A percentile compares a stretch with the other conserved stretches of the same genome.
Conservation (phyloP, 1,140 invertebrate species). For the Pissodes strobi region DNA sequence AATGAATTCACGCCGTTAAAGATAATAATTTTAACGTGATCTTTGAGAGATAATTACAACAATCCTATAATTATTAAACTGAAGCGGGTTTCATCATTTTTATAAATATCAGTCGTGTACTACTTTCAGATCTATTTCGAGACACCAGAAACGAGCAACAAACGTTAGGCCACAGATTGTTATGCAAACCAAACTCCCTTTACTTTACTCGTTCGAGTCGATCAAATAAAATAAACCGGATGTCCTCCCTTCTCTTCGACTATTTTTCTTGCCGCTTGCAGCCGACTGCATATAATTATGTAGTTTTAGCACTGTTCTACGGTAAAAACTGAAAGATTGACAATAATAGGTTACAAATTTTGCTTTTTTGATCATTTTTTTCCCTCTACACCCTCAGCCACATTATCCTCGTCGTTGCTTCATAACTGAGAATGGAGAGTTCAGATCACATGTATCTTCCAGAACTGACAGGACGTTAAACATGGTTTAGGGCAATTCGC, state of each 20-base stretch:
- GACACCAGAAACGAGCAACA: neutral
- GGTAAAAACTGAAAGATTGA: neutral
- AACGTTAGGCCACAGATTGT: neutral
- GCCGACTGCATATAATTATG: constrained; percentile 22
- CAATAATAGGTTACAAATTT: too few relatives aligned
- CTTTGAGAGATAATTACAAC: neutral
- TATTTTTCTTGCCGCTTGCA: constrained; percentile 5
- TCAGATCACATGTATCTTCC: too few relatives aligned
- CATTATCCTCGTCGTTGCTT: too few relatives aligned
- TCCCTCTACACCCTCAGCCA: too few relatives aligned
- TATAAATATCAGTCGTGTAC: neutral
- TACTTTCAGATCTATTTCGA: constrained; percentile 25
- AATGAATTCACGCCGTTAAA: too few relatives aligned
- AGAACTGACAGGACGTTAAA: too few relatives aligned
- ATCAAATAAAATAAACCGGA: constrained; percentile 31
- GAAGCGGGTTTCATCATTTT: neutral
- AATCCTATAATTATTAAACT: neutral
- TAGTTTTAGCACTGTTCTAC: constrained; percentile 11
- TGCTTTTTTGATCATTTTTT: too few relatives aligned
- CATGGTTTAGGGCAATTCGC: too few relatives aligned
- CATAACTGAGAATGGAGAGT: too few relatives aligned
- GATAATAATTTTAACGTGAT: too few relatives aligned
- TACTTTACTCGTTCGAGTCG: constrained; percentile 7
- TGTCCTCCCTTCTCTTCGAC: constrained; percentile 27
- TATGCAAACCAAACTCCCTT: constrained; percentile 29